Evolutionary conservation across 2,888 invertebrate genomes (phyloP), one percentile per base, ranked within the genome.

Genomic region (Ophion obscuratus): DNA sequence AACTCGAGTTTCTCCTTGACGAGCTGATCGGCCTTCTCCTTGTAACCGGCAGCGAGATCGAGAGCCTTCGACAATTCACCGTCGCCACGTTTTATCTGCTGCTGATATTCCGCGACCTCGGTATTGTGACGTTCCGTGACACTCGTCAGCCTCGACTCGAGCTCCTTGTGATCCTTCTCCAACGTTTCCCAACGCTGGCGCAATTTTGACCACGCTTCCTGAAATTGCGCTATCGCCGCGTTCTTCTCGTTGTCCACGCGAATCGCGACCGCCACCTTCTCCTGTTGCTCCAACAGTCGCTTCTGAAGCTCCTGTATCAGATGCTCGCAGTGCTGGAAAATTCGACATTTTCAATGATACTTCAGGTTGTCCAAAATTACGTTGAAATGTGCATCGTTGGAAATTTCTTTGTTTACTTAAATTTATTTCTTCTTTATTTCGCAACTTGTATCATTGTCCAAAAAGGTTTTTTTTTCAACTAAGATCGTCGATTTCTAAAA

Each of bases 181-280:
- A 94, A 83, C n/a, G 84, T 89, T 87, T 90, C 91, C 93, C 94
- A 91, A 92, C 94, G 88, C 90, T 93, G 87, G 73, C 92, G 93
- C 68, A 95, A 95, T 91, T 95, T 95, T 20, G 96, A 94, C 95
- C 96, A 96, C 0, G 96, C 96, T 17, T 95, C 95, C 81, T 96
- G 95, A 64, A 97, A 95, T 89, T 96, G 96, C 4, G 94, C 91
- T 79, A 98, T 96, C 0, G 97, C 96, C 0, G 95, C 94, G 90
- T 97, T 97, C 92, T 98, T 98, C 0, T 96, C 95, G 80, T 96
- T 95, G 92, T 98, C 97, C 0, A 97, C 96, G 92, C 96, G 96
- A 6, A 97, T 93, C 0, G 97, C 97, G 0, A 97, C 97, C 0
- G 97, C 97, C 44, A 98, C 92, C 89, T 96, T 96, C 92, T 98